phyloP scores from a whole-genome alignment of 2,113 vertebrate genomes.

The Balaenoptera acutorostrata region DNA sequence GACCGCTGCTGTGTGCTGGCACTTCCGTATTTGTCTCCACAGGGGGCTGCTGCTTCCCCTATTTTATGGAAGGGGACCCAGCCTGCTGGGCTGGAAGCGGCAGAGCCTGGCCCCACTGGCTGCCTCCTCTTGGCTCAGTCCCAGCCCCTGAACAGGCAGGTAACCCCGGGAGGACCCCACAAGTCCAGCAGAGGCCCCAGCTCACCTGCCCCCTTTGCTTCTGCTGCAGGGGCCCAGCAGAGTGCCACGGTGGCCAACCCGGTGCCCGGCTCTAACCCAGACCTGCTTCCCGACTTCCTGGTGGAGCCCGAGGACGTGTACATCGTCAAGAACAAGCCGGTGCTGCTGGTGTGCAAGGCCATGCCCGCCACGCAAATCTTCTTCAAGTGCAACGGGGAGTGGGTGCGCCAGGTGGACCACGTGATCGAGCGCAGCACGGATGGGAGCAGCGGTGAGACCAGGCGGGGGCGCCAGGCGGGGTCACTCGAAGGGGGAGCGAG shows the following conservation, averaged over 20 bases:
- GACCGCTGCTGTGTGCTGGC: background rate
- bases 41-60: background rate
- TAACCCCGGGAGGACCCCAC: background rate
- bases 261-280: slow-evolving; percentile 84
- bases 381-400: slow-evolving; percentile 99
- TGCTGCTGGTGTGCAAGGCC: slow-evolving; percentile 94
- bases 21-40: background rate
- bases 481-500: background rate
- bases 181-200: background rate
- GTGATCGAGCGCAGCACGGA: slow-evolving; percentile 89
- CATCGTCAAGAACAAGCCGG: slow-evolving; percentile 98
- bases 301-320: slow-evolving; percentile 95
- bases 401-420: slow-evolving; percentile 97
- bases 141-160: background rate
- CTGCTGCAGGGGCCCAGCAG: slow-evolving; percentile 88
- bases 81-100: background rate
- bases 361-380: slow-evolving; percentile 97
- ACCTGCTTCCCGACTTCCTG: slow-evolving; percentile 95
- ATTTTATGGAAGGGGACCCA: background rate
- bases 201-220: background rate
- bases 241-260: slow-evolving; percentile 86
- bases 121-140: background rate
- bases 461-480: accelerated
- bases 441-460: slow-evolving; percentile 87
- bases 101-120: background rate